Percentiles rank a stretch among this genome's conserved stretches.
Conservation (phyloP, 2,888 invertebrate species). For the Drosophila paranaensis region DNA sequence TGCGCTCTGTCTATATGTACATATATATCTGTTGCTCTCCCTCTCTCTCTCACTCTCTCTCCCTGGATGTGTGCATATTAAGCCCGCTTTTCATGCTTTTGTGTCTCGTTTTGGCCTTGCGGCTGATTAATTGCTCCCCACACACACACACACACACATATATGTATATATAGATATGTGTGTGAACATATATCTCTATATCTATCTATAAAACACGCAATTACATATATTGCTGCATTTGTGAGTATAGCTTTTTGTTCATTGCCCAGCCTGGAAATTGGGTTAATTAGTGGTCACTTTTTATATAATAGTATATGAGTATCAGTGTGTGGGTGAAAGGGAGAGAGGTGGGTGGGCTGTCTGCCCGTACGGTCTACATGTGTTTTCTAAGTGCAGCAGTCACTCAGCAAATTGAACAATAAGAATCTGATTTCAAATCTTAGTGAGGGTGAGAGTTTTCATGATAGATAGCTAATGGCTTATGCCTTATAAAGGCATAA, state of each 20-base stretch:
- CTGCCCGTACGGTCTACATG: neutral
- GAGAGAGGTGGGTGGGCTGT: too few species aligned
- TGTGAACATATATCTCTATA: conserved; percentile 1
- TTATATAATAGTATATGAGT: conserved; percentile 49
- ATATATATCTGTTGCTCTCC: neutral
- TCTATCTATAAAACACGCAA: conserved; percentile 24
- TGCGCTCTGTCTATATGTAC: conserved; percentile 16
- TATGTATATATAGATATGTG: neutral
- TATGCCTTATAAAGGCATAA: neutral
- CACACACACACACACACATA: conserved; percentile 1
- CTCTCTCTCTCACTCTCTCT: neutral
- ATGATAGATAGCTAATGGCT: neutral
- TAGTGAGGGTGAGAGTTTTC: neutral
- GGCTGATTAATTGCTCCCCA: conserved; percentile 16
- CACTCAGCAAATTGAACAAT: conserved; percentile 2
- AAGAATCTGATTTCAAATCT: neutral
- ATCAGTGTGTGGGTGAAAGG: conserved; percentile 1
- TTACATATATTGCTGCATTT: conserved; percentile 45
- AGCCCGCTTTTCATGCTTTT: conserved; percentile 7
- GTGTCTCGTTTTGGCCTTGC: conserved; percentile 21
- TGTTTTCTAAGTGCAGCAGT: neutral
- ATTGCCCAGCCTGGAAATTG: conserved; percentile 58
- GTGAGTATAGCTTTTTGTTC: conserved; percentile 36
- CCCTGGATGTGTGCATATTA: neutral
- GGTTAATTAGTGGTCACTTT: conserved; percentile 75